Percentiles rank a stretch among this genome's conserved stretches.
Conservation (phyloP, 2,888 invertebrate genomes). For the Ochropleura plecta region DNA sequence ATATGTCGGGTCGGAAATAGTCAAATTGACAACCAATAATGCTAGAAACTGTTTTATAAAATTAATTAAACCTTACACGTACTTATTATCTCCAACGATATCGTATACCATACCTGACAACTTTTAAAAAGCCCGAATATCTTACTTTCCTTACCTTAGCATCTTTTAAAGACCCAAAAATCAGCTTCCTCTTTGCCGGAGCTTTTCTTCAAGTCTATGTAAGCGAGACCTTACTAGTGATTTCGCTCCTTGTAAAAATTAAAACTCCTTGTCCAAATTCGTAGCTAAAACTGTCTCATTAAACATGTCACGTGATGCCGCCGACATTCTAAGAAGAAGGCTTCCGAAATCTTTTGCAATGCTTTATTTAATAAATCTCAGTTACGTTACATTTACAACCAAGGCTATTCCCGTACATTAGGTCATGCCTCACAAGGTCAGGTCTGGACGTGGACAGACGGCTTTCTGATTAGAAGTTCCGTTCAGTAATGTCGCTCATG, state of each 20-base stretch:
- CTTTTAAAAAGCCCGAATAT: neutral
- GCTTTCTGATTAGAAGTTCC: slow-evolving; percentile 62
- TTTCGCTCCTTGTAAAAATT: neutral
- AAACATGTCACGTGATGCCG: neutral
- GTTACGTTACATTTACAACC: slow-evolving; percentile 25
- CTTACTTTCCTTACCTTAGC: neutral
- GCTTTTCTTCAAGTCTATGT: neutral
- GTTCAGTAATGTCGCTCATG: slow-evolving; percentile 45
- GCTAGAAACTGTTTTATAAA: no score
- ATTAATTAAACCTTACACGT: no score
- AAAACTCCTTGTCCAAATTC: neutral
- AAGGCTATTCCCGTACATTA: slow-evolving; percentile 47
- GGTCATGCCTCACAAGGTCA: slow-evolving; percentile 58
- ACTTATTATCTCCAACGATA: no score
- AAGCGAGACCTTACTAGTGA: no score
- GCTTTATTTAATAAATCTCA: slow-evolving; percentile 22
- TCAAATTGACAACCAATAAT: no score
- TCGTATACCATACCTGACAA: neutral
- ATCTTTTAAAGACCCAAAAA: neutral
- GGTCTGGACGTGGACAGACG: slow-evolving; percentile 46
- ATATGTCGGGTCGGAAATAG: no score
- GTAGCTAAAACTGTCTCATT: neutral
- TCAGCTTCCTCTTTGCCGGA: neutral
- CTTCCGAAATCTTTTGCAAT: neutral
- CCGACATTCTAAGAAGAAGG: neutral